phyloP scores from a whole-genome alignment of 2,888 invertebrate species.

The Linnaemya tessellans region DNA sequence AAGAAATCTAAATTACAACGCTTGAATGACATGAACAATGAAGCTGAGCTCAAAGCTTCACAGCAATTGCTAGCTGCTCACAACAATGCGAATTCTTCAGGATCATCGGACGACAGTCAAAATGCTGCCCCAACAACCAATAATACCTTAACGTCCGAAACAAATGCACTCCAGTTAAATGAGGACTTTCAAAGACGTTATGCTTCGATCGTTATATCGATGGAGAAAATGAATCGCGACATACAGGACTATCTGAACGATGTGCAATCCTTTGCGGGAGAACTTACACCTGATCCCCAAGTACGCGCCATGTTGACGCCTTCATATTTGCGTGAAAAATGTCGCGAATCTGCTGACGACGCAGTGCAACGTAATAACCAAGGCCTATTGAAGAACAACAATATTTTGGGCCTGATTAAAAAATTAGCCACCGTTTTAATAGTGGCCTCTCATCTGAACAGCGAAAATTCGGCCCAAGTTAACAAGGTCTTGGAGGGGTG shows the following conservation, averaged over 20 bases:
- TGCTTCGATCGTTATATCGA: constrained; percentile 92
- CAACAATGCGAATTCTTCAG: constrained; percentile 75
- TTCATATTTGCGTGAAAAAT: constrained; percentile 93
- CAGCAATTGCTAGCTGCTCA: constrained; percentile 71
- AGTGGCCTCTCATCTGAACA: constrained; percentile 83
- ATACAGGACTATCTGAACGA: constrained; percentile 93
- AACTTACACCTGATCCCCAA: constrained; percentile 94
- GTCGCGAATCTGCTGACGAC: constrained; percentile 91
- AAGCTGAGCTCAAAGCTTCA: constrained; percentile 91
- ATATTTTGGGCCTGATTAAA: constrained; percentile 91
- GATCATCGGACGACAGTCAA: constrained; percentile 74
- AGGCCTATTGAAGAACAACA: constrained; percentile 85
- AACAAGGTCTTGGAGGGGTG: constrained; percentile 96
- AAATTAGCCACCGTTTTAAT: constrained; percentile 94
- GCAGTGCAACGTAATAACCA: constrained; percentile 90
- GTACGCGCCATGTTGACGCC: constrained; percentile 94
- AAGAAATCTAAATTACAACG: constrained; percentile 92
- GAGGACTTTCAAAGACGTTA: constrained; percentile 96
- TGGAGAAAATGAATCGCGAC: constrained; percentile 95
- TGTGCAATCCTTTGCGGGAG: constrained; percentile 92
- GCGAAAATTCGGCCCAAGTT: constrained; percentile 88
- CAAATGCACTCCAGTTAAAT: constrained; percentile 81
- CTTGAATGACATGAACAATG: constrained; percentile 93
- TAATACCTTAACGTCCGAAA: constrained; percentile 24
- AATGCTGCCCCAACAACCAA: constrained; percentile 25